Percentiles rank a stretch among this genome's conserved stretches.
These are phyloP conservation scores for Oegoconia quadripuncta DNA, from an alignment of 2,888 invertebrate species.

Conservation along the genomic window DNA sequence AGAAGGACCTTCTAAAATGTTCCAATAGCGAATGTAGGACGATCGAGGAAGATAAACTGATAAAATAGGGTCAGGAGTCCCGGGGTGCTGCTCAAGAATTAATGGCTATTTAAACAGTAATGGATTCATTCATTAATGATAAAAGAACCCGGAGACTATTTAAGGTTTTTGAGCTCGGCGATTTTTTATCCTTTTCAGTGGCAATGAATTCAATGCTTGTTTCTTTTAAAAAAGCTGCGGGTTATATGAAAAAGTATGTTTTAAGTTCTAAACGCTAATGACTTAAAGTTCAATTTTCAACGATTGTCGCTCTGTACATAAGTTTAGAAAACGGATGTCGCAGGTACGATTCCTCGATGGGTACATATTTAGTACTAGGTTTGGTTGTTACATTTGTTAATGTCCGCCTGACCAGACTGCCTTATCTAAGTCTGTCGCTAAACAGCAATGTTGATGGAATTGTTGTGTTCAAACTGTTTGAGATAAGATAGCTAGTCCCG, in stretches of 20 bases:
- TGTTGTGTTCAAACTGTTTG: too few relatives aligned
- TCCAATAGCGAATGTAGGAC: constrained; percentile 42
- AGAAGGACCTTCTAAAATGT: constrained; percentile 45
- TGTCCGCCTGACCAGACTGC: too few relatives aligned
- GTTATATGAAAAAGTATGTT: not conserved
- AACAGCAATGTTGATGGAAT: too few relatives aligned
- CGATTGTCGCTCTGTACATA: too few relatives aligned
- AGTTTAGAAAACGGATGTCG: too few relatives aligned
- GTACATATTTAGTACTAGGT: too few relatives aligned
- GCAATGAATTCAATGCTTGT: not conserved
- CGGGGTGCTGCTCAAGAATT: constrained; percentile 2
- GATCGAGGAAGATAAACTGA: constrained; percentile 49
- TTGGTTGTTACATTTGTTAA: too few relatives aligned
- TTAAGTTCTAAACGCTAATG: not conserved
- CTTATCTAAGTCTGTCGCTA: too few relatives aligned
- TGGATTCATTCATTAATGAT: constrained; percentile 6
- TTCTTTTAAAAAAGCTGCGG: not conserved
- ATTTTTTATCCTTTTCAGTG: not conserved
- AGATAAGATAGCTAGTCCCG: too few relatives aligned
- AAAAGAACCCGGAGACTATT: not conserved
- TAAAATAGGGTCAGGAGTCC: constrained; percentile 37
- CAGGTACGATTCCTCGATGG: too few relatives aligned
- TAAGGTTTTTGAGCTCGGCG: not conserved
- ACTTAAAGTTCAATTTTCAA: too few relatives aligned
- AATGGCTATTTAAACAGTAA: constrained; percentile 3